These are phyloP conservation scores for Alca torda DNA, from an alignment of 2,797 vertebrate genomes.

Conservation along the genomic window DNA sequence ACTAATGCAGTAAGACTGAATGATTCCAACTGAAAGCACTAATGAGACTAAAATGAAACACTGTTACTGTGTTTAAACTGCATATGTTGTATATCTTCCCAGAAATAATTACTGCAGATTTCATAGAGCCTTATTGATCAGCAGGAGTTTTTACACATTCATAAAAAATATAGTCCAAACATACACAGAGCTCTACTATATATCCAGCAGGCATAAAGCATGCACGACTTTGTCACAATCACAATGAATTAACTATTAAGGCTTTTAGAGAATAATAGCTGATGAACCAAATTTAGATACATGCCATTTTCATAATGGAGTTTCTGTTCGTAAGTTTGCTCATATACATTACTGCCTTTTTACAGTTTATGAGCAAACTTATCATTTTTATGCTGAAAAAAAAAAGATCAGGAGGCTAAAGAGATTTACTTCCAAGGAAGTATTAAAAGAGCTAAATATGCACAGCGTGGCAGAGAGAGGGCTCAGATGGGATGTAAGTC, in stretches of 20 bases:
- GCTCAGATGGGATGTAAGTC: background rate
- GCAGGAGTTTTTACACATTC: background rate
- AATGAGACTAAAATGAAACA: constrained; percentile 21
- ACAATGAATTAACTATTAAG: constrained; percentile 15
- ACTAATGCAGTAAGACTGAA: background rate
- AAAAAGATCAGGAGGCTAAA: background rate
- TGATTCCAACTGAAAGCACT: background rate
- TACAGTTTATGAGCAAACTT: constrained; percentile 52
- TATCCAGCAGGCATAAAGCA: background rate
- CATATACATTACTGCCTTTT: constrained; percentile 26
- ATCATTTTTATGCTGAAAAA: constrained; percentile 21
- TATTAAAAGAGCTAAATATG: constrained; percentile 1
- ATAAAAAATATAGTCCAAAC: background rate
- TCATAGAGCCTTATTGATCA: constrained; percentile 33
- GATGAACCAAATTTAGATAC: constrained; percentile 42
- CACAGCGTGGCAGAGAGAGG: background rate
- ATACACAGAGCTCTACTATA: background rate
- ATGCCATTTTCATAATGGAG: constrained; percentile 11
- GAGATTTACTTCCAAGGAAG: constrained; percentile 1
- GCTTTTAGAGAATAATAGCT: constrained; percentile 37
- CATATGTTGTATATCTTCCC: constrained; percentile 24
- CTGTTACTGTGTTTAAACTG: background rate
- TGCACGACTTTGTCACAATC: background rate
- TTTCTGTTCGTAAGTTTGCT: constrained; percentile 3
- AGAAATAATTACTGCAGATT: constrained; percentile 44